Evolutionary conservation across 2,113 vertebrate species (phyloP), one percentile per base, ranked within the genome.

Genomic region (Micronycteris hirsuta): DNA sequence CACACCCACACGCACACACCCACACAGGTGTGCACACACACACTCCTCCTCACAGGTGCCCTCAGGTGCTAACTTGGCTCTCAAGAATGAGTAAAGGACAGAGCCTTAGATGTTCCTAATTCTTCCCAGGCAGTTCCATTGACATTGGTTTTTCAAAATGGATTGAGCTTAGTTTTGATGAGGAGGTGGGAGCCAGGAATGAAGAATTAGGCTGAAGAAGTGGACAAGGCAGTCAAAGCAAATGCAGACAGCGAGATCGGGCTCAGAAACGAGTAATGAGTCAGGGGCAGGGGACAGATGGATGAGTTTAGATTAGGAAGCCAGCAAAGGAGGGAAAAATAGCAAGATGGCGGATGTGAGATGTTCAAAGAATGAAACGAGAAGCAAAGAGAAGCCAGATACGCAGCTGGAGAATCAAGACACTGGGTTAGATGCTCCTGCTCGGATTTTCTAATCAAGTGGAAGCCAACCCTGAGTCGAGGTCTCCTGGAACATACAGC

Each of bases 81-180:
- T 88, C 17, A 74, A 95, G 85, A 96, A 94, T 31, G n/a, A 85
- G 80, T 49, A 81, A 70, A 74, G 31, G 84, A 67, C 41, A 68
- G 36, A 80, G 45, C 47, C 74, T 33, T 24, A 73, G 90, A 94
- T 90, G 90, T 58, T 90, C 76, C 77, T 94, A 17, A 88, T 95
- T 91, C 88, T 86, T 97, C 61, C 74, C 83, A 71, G 70, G 87
- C 14, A 58, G 24, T 95, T 54, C 33, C 82, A 86, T 92, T 92
- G 0, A 19, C 58, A 71, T 87, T 92, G 41, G 82, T 61, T 81
- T 92, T 96, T 74, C 90, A 84, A 81, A 95, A 56, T 43, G n/a
- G 38, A 73, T 36, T 71, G 58, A 91, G 89, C 61, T 63, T 74
- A 58, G 63, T 73, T 87, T 84, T 71, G 87, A 87, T 19, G 41